phyloP scores from a whole-genome alignment of 2,797 vertebrate species.

The Chloroceryle inda region DNA sequence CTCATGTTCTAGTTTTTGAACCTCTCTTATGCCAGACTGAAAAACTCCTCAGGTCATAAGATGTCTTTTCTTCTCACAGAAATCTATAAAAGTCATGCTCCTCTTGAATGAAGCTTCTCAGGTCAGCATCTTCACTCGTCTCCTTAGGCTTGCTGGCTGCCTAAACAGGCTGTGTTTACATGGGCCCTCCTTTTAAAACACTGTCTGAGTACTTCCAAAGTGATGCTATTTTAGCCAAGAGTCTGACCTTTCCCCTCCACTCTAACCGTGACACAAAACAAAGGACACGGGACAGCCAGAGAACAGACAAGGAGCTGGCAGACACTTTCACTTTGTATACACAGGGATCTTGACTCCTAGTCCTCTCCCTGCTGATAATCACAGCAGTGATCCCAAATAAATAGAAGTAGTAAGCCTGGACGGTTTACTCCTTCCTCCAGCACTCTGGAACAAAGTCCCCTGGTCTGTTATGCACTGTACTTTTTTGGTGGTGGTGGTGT shows the following conservation, averaged over 20 bases:
- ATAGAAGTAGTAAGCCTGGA: not conserved
- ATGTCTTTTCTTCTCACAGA: not conserved
- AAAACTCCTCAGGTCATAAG: not conserved
- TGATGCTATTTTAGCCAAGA: not conserved
- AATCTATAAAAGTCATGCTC: not conserved
- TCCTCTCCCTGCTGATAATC: not conserved
- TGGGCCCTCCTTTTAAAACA: not conserved
- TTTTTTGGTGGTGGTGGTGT: not conserved
- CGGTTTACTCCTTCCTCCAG: not conserved
- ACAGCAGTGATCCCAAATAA: not conserved
- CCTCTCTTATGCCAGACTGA: not conserved
- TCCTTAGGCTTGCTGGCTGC: accelerated
- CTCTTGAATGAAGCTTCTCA: not conserved
- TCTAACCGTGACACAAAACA: not conserved
- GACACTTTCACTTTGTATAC: not conserved
- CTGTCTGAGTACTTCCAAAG: not conserved
- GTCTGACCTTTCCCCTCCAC: not conserved
- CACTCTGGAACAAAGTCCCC: not conserved
- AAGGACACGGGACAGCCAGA: not conserved
- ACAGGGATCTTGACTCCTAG: not conserved
- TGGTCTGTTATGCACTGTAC: not conserved
- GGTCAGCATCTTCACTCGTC: not conserved
- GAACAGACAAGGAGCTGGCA: not conserved
- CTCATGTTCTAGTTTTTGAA: not conserved
- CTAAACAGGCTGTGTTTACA: not conserved